Evolutionary conservation across 2,797 vertebrate genomes (phyloP).

Genomic region (Malurus splendens): DNA sequence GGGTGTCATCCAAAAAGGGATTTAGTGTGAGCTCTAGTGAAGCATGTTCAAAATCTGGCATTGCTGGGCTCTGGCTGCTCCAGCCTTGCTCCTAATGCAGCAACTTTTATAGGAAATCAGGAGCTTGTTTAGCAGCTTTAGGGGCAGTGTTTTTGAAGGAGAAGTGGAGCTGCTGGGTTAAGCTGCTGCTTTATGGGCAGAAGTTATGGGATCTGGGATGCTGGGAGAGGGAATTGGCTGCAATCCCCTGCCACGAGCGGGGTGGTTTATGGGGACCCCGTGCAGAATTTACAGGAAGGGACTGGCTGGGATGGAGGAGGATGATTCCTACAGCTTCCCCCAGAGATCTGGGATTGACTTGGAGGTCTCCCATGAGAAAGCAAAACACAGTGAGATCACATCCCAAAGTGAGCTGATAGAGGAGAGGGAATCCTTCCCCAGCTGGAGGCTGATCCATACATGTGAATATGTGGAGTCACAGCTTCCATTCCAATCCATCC

Average conservation of each 20-base stretch:
- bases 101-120: not conserved
- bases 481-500: not conserved
- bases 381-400: not conserved
- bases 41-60: not conserved
- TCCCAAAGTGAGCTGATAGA: slow-evolving; percentile 6
- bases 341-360: not conserved
- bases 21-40: not conserved
- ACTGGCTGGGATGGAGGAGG: not conserved
- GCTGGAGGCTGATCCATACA: slow-evolving; percentile 3
- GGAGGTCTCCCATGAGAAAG: slow-evolving; percentile 36
- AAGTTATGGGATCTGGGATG: not conserved
- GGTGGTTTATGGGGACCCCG: not conserved
- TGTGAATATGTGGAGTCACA: slow-evolving; percentile 30
- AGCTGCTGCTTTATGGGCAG: not conserved
- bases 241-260: not conserved
- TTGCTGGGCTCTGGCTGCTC: not conserved
- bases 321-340: not conserved
- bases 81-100: not conserved
- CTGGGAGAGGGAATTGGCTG: not conserved
- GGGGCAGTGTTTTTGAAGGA: not conserved
- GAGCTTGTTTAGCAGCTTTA: not conserved
- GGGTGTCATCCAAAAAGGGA: not conserved
- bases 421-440: slow-evolving; percentile 18
- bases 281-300: not conserved
- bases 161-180: not conserved